Base-by-base conservation (phyloP, 2,888 invertebrate genomes). In the Leptopilina syphax region DNA sequence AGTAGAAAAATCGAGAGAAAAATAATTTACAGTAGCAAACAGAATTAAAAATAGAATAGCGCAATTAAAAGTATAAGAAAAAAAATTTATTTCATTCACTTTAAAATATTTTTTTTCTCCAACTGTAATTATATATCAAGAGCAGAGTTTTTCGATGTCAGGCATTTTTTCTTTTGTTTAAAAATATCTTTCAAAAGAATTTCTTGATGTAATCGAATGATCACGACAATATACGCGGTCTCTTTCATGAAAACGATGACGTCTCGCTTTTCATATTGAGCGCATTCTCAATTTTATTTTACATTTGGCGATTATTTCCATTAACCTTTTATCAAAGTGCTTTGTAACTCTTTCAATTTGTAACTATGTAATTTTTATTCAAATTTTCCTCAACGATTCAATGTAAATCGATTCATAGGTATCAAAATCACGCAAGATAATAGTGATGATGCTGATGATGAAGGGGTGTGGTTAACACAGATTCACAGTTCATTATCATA, bases 221-320 rank as follows among this genome's bases (percentile, higher is more conserved):
- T 68, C 79, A 65, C 79, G 73, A 78, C 34, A 34, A 34, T 34
- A 34, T 34, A 34, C 34, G 34, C 67, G 47, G 78, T 34, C 34
- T 79, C 68, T 73, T 84, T 80, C 67, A 82, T 68, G 24, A 24
- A 24, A 47, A 41, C 44, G n/a, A 67, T 68, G 68, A 68, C 68
- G 47, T 68, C 18, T 68, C 24, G 24, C 50, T 24, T 50, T 68
- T 50, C 68, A 10, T 50, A 50, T 68, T 68, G n/a, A 10, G 24
- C 12, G 9, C 12, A 24, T 10, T 50, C 8, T 18, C 5, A 47
- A 41, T 18, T 67, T 41, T 7, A 13, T 10, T 67, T 67, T 67
- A n/a, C 41, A 47, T 10, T 67, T 10, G 60, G 60, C 12, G 60
- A 60, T 60, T 60, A n/a, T 60, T 66, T 65, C 24, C 12, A 65